Conservation (phyloP, 2,888 invertebrate species). For the Drosophila siamana region DNA sequence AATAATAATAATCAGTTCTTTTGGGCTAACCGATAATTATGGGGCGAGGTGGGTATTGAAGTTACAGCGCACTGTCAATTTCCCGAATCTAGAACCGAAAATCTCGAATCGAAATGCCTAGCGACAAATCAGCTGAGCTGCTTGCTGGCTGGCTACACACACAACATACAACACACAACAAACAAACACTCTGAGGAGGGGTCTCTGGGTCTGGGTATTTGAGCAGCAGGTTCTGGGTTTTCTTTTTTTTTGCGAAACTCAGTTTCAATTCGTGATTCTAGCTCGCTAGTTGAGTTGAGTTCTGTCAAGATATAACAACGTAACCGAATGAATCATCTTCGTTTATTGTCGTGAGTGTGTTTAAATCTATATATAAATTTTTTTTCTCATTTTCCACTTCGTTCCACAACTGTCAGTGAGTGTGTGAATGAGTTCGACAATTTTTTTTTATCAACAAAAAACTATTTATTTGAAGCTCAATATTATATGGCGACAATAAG, state of each 20-base stretch:
- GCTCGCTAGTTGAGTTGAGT: constrained; percentile 65
- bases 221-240: constrained; percentile 75
- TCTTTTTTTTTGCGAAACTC: constrained; percentile 73
- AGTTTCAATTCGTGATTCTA: constrained; percentile 78
- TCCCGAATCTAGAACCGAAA: constrained; percentile 15
- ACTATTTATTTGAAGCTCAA: constrained; percentile 61
- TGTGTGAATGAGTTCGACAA: constrained; percentile 23
- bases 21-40: constrained; percentile 14
- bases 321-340: constrained; percentile 68
- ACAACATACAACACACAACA: neutral
- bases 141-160: constrained; percentile 7
- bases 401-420: constrained; percentile 25
- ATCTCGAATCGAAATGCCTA: constrained; percentile 37
- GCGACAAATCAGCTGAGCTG: constrained; percentile 60
- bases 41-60: constrained; percentile 35
- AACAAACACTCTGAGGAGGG: constrained; percentile 4
- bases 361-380: constrained; percentile 31
- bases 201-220: constrained; percentile 26
- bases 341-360: constrained; percentile 61
- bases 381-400: constrained; percentile 44
- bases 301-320: constrained; percentile 52
- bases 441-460: constrained; percentile 56
- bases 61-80: constrained; percentile 30
- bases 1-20: neutral
- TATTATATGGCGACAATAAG: constrained; percentile 49